Conservation (phyloP, 2,888 invertebrate genomes). For the Dascillus cervinus region DNA sequence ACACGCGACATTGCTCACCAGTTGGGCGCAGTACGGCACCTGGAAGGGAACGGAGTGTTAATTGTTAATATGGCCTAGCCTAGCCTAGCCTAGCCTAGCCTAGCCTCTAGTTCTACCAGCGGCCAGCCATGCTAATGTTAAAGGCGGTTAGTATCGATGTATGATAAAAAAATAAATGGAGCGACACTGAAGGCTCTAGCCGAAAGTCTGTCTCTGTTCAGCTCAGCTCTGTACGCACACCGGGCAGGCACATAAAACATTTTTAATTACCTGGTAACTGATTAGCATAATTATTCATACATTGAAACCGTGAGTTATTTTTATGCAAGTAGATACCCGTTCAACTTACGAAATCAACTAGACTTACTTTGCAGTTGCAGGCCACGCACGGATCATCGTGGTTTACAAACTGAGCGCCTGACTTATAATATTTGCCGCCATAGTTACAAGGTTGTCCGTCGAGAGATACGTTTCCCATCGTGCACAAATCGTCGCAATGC, state of each 20-base stretch:
- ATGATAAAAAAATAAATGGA: slow-evolving; percentile 10
- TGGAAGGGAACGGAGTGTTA: slow-evolving; percentile 55
- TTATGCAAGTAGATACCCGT: slow-evolving; percentile 13
- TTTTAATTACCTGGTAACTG: slow-evolving; percentile 25
- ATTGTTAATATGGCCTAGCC: slow-evolving; percentile 45
- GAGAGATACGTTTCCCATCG: slow-evolving; percentile 34
- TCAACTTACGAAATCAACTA: slow-evolving; percentile 8
- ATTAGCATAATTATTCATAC: slow-evolving; percentile 25
- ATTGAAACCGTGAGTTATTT: slow-evolving; percentile 29
- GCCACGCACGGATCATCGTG: slow-evolving; percentile 60
- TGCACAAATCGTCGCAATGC: slow-evolving; percentile 54
- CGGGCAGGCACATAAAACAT: slow-evolving; percentile 24
- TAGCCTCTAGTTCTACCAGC: slow-evolving; percentile 34
- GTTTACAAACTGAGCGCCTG: slow-evolving; percentile 52
- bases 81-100: slow-evolving; percentile 40
- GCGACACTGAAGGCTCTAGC: slow-evolving; percentile 26
- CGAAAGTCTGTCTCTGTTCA: slow-evolving; percentile 12
- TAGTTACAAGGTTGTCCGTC: slow-evolving; percentile 53
- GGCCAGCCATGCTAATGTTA: slow-evolving; percentile 37
- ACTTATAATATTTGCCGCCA: slow-evolving; percentile 51
- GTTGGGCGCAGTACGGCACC: slow-evolving; percentile 90
- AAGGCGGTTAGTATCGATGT: slow-evolving; percentile 2
- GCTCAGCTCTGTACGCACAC: slow-evolving; percentile 22
- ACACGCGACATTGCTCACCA: slow-evolving; percentile 93
- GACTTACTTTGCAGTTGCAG: slow-evolving; percentile 66